These are phyloP conservation scores for Nipponia nippon DNA, from an alignment of 2,113 vertebrate genomes.

Conservation along the genomic window DNA sequence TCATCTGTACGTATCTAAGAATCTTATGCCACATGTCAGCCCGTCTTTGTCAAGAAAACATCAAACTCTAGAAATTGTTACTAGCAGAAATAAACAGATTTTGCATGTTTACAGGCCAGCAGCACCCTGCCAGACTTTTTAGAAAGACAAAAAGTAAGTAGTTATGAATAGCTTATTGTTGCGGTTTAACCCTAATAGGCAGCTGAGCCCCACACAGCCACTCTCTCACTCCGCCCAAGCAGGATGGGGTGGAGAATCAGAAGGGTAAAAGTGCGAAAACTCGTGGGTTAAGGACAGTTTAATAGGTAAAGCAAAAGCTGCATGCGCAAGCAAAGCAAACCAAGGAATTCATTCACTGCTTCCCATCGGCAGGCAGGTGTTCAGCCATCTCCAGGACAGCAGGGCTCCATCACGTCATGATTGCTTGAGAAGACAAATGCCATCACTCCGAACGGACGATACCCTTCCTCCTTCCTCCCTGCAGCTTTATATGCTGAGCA, in stretches of 20 bases:
- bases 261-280: background rate
- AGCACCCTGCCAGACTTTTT: background rate
- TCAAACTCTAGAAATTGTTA: background rate
- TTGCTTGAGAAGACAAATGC: background rate
- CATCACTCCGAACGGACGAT: accelerated
- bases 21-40: background rate
- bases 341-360: background rate
- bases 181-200: background rate
- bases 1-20: background rate
- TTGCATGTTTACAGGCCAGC: background rate
- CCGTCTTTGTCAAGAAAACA: background rate
- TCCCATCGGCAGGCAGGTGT: background rate
- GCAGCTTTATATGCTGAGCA: background rate
- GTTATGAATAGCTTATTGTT: background rate
- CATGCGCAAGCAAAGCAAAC: accelerated
- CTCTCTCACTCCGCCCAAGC: background rate
- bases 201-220: background rate
- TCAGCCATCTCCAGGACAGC: background rate
- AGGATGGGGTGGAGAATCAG: background rate
- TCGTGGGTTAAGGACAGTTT: background rate
- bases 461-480: background rate
- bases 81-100: background rate
- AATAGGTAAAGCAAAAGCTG: background rate
- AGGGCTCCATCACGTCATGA: background rate
- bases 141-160: background rate